Conservation (phyloP, 1,140 invertebrate species). For the Drosophila pandora region DNA sequence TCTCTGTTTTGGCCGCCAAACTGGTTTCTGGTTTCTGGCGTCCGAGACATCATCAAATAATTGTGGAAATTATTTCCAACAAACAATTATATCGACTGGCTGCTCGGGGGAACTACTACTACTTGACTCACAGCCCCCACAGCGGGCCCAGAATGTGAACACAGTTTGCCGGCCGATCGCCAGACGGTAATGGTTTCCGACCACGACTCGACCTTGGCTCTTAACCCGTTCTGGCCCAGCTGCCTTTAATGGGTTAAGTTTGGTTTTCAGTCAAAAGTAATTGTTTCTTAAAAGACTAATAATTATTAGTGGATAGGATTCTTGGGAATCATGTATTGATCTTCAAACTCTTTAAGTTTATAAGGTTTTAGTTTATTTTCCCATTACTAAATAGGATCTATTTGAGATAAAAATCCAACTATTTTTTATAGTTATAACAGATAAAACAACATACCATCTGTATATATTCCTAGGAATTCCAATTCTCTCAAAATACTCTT, state of each 20-base stretch:
- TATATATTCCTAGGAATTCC: too few species aligned
- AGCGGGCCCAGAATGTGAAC: conserved; percentile 23
- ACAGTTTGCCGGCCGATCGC: conserved; percentile 16
- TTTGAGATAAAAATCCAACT: too few species aligned
- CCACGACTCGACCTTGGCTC: conserved; percentile 18
- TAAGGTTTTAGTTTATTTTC: too few species aligned
- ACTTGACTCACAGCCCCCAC: conserved; percentile 14
- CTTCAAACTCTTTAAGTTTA: too few species aligned
- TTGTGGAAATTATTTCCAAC: conserved; percentile 11
- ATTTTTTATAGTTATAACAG: too few species aligned
- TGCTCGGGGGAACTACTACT: conserved; percentile 1
- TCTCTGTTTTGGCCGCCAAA: conserved; percentile 2
- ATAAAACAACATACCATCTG: too few species aligned
- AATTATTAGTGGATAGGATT: too few species aligned
- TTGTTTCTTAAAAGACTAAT: too few species aligned
- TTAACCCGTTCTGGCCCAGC: conserved; percentile 15
- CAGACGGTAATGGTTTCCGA: conserved; percentile 7
- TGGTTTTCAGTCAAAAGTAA: too few species aligned
- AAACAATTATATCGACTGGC: conserved; percentile 17
- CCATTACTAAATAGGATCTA: too few species aligned
- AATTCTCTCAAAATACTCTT: too few species aligned
- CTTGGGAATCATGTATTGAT: too few species aligned
- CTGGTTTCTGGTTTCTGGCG: conserved; percentile 21
- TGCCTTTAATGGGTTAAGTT: not conserved
- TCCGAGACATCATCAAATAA: conserved; percentile 11